Evolutionary conservation across 2,888 invertebrate genomes (phyloP).

Genomic region (Amiota mariae): DNA sequence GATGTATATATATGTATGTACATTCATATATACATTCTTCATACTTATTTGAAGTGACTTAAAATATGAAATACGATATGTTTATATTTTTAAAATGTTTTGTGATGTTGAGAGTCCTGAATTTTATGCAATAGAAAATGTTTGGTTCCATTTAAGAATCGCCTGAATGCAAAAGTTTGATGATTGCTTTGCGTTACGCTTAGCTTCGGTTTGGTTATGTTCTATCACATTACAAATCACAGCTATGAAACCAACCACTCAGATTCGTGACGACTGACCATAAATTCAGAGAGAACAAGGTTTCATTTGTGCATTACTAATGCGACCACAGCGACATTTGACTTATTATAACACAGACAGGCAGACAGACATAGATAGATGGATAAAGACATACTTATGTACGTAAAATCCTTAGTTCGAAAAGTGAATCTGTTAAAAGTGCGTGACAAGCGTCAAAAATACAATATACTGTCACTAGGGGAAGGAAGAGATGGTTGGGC

Average conservation of each 20-base stretch:
- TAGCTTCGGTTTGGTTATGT: neutral
- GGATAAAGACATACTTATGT: too few species aligned
- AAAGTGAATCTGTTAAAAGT: neutral
- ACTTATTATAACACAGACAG: too few species aligned
- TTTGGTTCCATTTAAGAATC: too few species aligned
- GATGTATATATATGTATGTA: too few species aligned
- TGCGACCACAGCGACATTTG: neutral
- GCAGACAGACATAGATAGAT: too few species aligned
- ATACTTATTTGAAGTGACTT: neutral
- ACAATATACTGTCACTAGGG: neutral
- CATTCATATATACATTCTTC: too few species aligned
- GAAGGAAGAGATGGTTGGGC: too few species aligned
- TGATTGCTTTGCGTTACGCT: neutral
- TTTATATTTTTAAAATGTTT: neutral
- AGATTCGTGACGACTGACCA: conserved; percentile 10
- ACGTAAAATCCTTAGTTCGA: too few species aligned
- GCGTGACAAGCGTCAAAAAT: conserved; percentile 13
- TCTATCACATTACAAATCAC: neutral
- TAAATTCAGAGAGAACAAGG: neutral
- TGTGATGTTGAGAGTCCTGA: neutral
- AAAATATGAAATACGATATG: neutral
- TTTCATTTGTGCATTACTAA: neutral
- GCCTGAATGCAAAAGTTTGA: neutral
- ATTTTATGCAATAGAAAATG: neutral
- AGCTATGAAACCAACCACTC: neutral